phyloP scores from a whole-genome alignment of 1,140 invertebrate genomes.

The Drosophila cardini region DNA sequence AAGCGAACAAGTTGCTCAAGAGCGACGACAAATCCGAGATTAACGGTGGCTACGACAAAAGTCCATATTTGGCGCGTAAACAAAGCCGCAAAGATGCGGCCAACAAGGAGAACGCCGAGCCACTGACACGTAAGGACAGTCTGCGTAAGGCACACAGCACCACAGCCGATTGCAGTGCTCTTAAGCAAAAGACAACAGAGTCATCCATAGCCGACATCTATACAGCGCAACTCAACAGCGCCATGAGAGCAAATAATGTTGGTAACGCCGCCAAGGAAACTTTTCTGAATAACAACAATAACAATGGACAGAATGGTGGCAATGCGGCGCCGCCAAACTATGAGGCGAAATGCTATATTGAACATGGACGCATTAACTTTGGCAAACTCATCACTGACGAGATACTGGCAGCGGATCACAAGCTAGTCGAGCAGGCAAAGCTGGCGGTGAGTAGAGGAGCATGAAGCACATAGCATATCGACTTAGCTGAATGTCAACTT shows the following conservation, averaged over 20 bases:
- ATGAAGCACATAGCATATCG: not conserved
- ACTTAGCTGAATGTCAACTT: not conserved
- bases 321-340: slow-evolving; percentile 72
- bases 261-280: slow-evolving; percentile 65
- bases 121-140: slow-evolving; percentile 69
- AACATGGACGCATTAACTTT: slow-evolving; percentile 91
- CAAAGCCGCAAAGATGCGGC: slow-evolving; percentile 66
- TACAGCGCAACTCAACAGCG: slow-evolving; percentile 72
- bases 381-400: slow-evolving; percentile 93
- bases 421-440: slow-evolving; percentile 92
- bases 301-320: slow-evolving; percentile 55
- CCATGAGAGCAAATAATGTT: slow-evolving; percentile 64
- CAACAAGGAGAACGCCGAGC: slow-evolving; percentile 79
- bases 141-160: slow-evolving; percentile 72
- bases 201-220: slow-evolving; percentile 72
- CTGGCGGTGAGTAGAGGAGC: slow-evolving; percentile 86
- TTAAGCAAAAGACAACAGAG: slow-evolving; percentile 71
- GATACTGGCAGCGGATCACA: slow-evolving; percentile 91
- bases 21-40: slow-evolving; percentile 26
- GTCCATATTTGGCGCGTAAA: slow-evolving; percentile 74
- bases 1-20: slow-evolving; percentile 88
- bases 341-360: slow-evolving; percentile 87
- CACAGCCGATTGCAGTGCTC: slow-evolving; percentile 65
- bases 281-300: slow-evolving; percentile 76
- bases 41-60: slow-evolving; percentile 65